Evolutionary conservation across 2,113 vertebrate genomes (phyloP).

Genomic region (Tinamus guttatus): DNA sequence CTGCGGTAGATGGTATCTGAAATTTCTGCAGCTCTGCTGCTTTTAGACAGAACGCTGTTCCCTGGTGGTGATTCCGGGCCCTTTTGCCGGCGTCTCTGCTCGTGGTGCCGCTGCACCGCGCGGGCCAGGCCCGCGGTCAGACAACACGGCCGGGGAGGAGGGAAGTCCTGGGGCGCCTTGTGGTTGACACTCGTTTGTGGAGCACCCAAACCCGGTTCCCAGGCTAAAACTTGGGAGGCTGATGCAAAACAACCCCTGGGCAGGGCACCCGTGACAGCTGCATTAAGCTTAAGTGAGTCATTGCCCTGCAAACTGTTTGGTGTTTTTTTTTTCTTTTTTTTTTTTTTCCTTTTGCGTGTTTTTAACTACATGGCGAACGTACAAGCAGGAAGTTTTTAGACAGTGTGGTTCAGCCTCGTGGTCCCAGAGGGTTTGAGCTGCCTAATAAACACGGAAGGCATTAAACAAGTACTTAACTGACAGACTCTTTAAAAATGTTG

Average conservation of each 20-base stretch:
- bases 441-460: neutral
- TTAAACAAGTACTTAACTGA: neutral
- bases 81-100: neutral
- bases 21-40: conserved; percentile 4
- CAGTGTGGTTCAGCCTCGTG: neutral
- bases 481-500: neutral
- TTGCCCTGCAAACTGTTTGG: neutral
- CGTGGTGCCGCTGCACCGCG: neutral
- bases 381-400: neutral
- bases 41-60: neutral
- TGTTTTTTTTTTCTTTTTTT: neutral
- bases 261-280: neutral
- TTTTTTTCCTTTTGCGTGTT: fast-evolving
- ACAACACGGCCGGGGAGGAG: neutral
- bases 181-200: neutral
- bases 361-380: neutral
- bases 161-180: neutral
- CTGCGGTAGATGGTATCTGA: conserved; percentile 32
- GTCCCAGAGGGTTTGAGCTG: neutral
- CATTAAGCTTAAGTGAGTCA: neutral
- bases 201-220: neutral
- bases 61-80: neutral
- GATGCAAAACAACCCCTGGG: neutral
- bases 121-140: neutral
- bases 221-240: neutral